Conservation (phyloP, 2,113 vertebrate genomes). For the Tachysurus vachellii region DNA sequence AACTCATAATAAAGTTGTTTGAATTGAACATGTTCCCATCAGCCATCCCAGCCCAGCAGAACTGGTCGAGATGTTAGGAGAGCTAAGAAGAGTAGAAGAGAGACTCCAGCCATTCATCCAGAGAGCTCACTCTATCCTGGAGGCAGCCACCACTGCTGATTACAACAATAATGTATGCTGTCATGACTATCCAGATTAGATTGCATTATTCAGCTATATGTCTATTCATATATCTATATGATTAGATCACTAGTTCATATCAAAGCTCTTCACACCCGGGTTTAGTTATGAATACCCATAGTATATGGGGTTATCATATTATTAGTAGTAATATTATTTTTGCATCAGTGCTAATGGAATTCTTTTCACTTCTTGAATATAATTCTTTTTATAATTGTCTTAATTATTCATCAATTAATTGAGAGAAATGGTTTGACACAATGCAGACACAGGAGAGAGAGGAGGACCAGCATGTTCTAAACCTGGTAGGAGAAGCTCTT, state of each 20-base stretch:
- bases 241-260: background rate
- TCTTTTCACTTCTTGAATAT: background rate
- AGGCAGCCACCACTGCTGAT: slow-evolving; percentile 78
- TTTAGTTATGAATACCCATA: background rate
- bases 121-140: slow-evolving; percentile 84
- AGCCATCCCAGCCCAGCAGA: slow-evolving; percentile 87
- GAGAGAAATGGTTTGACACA: background rate
- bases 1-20: background rate
- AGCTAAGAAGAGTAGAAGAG: slow-evolving; percentile 81
- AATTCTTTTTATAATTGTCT: background rate
- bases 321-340: background rate
- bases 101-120: slow-evolving; percentile 87
- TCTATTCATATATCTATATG: background rate
- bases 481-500: slow-evolving; percentile 84
- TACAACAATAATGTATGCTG: slow-evolving; percentile 84
- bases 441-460: slow-evolving; percentile 80
- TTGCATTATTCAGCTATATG: background rate
- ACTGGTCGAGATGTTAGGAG: slow-evolving; percentile 82
- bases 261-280: background rate
- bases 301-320: background rate
- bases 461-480: slow-evolving; percentile 83
- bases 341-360: background rate
- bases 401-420: background rate
- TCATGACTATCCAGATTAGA: background rate
- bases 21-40: slow-evolving; percentile 1